Base-by-base conservation (phyloP, 2,888 invertebrate genomes). In the Criorhina ranunculi region DNA sequence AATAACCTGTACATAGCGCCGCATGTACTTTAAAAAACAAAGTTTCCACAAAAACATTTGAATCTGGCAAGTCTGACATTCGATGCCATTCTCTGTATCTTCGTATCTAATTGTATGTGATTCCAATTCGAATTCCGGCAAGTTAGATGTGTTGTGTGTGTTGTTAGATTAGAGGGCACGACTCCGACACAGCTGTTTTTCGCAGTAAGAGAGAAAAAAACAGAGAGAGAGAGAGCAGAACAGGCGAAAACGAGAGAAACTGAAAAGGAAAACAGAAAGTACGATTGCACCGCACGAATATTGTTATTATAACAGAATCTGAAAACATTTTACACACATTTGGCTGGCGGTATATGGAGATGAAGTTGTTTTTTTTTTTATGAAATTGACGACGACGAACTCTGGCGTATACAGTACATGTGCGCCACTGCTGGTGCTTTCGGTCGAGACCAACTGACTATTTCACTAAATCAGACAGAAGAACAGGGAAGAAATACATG, bases 111-210 rank as follows among this genome's bases (percentile, higher is more conserved):
- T 78, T 77, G 83, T 78, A 67, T 67, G 67, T 72, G 53, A 78
- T 78, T 83, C 37, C 69, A 69, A 78, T 83, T 78, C 9, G 78
- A 83, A 83, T 83, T 83, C 83, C 78, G 62, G 62, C 55, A 42
- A 78, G 55, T 53, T 59, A 72, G 46, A 29, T 75, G 62, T 24
- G 24, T n/a, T n/a, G n/a, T 77, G 66, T 82, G 78, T 53, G 40
- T 31, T 77, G 60, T 70, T 64, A 77, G 62, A 70, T 76, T 85
- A 76, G 85, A 80, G 85, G 85, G 85, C 85, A 85, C 85, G 85
- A 80, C 85, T 80, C 66, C 55, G 79, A 49, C 80, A 85, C 85
- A 85, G 85, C 85, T 85, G 85, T 75, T 80, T 80, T 85, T 85
- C 76, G 85, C 85, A 85, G 57, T 2, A 17, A 57, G 46, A 66